Conservation (phyloP, 1,140 invertebrate species). For the Drosophila nebulosa region DNA sequence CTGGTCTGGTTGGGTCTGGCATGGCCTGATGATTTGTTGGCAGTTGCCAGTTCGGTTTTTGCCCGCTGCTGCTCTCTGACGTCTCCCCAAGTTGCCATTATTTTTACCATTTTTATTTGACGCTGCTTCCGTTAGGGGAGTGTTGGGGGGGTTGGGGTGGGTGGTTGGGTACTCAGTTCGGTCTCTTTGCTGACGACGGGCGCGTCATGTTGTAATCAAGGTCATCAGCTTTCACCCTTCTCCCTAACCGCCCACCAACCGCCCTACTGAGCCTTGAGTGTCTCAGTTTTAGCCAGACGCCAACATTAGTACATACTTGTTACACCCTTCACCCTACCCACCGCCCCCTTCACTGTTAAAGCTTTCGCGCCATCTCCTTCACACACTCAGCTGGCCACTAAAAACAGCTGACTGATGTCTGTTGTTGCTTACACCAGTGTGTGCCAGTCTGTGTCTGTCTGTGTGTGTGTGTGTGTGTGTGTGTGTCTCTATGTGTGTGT, state of each 20-base stretch:
- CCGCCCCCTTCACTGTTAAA: constrained; percentile 29
- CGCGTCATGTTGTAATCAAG: constrained; percentile 70
- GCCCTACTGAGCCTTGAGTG: constrained; percentile 58
- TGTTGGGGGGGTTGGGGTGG: not conserved
- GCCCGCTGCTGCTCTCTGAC: not conserved
- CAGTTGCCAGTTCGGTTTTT: constrained; percentile 39
- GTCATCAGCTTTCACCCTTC: constrained; percentile 66
- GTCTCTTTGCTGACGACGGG: constrained; percentile 10
- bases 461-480: constrained; percentile 16
- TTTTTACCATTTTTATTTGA: constrained; percentile 72
- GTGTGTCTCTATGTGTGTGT: too few relatives aligned
- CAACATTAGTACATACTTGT: constrained; percentile 67
- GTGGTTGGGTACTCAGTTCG: not conserved
- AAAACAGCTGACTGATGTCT: constrained; percentile 70
- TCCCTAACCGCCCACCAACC: constrained; percentile 10
- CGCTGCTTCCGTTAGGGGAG: constrained; percentile 44
- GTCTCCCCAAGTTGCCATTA: constrained; percentile 47
- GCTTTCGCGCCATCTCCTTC: constrained; percentile 66
- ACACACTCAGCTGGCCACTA: constrained; percentile 55
- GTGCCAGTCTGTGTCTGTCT: constrained; percentile 10
- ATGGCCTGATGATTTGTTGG: constrained; percentile 64
- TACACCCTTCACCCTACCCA: constrained; percentile 21
- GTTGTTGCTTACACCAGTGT: constrained; percentile 7
- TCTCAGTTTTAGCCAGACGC: constrained; percentile 72
- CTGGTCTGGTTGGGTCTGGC: constrained; percentile 47